These are phyloP conservation scores for Caenorhabditis sinica DNA, from an alignment of 2,888 invertebrate genomes.

Conservation along the genomic window DNA sequence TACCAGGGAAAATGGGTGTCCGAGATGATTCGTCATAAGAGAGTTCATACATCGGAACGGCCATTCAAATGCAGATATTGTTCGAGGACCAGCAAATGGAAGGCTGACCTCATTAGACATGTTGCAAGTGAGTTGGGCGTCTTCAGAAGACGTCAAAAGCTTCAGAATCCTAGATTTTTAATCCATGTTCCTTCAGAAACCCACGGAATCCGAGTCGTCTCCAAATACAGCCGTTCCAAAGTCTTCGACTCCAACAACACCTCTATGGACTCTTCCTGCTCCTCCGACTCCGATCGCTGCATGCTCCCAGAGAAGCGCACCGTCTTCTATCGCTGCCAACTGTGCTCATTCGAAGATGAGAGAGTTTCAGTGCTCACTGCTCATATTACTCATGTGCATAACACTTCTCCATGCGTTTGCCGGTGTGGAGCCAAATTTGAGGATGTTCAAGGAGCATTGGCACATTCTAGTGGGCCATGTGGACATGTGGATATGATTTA, in stretches of 20 bases:
- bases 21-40: constrained; percentile 85
- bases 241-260: constrained; percentile 76
- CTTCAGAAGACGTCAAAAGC: too few relatives aligned
- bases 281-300: constrained; percentile 38
- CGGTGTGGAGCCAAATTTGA: constrained; percentile 75
- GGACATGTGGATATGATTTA: constrained; percentile 66
- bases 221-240: constrained; percentile 83
- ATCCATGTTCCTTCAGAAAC: constrained; percentile 82
- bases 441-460: constrained; percentile 72
- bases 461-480: constrained; percentile 67
- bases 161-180: background rate
- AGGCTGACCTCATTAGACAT: constrained; percentile 85
- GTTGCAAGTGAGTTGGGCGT: constrained; percentile 83
- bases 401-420: constrained; percentile 78
- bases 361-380: constrained; percentile 71
- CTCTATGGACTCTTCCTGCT: constrained; percentile 29
- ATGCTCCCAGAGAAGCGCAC: constrained; percentile 20
- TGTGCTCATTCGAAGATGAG: constrained; percentile 73
- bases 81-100: constrained; percentile 85
- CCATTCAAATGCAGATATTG: constrained; percentile 85
- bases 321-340: constrained; percentile 68
- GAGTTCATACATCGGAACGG: constrained; percentile 85
- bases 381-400: constrained; percentile 76
- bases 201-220: constrained; percentile 84
- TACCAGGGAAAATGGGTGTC: constrained; percentile 84